These are phyloP conservation scores for Scalopus aquaticus DNA, from an alignment of 2,113 vertebrate species.

Conservation along the genomic window DNA sequence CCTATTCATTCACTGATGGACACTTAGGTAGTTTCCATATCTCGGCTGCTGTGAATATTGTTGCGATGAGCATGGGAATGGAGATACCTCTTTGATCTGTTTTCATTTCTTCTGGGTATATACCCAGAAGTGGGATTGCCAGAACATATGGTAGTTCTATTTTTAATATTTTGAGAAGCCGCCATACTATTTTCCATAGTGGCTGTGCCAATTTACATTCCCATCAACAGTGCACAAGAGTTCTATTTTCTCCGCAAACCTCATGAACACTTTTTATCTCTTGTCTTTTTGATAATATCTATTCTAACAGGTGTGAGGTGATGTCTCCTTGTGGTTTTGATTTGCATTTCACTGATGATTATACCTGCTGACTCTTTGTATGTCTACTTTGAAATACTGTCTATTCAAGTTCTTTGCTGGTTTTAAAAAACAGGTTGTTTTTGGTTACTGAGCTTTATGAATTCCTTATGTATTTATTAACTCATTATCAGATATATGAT, in stretches of 20 bases:
- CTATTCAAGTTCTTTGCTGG: background rate
- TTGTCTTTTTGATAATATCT: background rate
- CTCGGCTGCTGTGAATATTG: background rate
- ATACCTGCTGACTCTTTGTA: background rate
- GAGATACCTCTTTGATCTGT: background rate
- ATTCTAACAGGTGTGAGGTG: background rate
- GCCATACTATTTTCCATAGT: background rate
- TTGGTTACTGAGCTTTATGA: background rate
- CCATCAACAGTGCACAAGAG: background rate
- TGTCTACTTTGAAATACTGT: background rate
- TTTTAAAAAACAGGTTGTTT: background rate
- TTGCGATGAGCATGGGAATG: background rate
- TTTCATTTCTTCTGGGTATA: background rate
- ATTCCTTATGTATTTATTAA: background rate
- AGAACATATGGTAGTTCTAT: background rate
- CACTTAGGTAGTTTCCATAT: background rate
- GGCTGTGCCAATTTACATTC: background rate
- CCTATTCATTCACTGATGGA: background rate
- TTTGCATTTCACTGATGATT: constrained; percentile 13
- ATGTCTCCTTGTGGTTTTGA: background rate
- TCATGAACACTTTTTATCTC: background rate
- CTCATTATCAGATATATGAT: background rate
- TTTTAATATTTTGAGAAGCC: background rate
- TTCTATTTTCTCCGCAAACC: background rate
- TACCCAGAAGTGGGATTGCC: background rate